These are phyloP conservation scores for Silurus aristotelis DNA, from an alignment of 2,797 vertebrate genomes.

Conservation along the genomic window DNA sequence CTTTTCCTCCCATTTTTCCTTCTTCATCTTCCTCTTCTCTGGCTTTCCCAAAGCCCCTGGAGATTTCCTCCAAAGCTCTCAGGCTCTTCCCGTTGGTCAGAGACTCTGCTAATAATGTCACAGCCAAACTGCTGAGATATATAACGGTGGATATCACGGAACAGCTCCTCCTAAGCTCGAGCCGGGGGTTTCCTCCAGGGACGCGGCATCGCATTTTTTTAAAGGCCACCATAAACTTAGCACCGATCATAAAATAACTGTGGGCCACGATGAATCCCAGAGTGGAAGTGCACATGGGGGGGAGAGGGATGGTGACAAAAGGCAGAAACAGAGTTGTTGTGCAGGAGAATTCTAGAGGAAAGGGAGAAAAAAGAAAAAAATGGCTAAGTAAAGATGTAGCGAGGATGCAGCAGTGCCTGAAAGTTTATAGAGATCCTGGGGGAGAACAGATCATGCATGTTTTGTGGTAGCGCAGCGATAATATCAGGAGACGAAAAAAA, in stretches of 20 bases:
- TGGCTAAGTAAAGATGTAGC: slow-evolving; percentile 62
- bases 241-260: slow-evolving; percentile 71
- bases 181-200: slow-evolving; percentile 63
- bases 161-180: slow-evolving; percentile 57
- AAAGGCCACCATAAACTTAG: slow-evolving; percentile 72
- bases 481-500: slow-evolving; percentile 74
- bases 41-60: slow-evolving; percentile 47
- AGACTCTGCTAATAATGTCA: slow-evolving; percentile 76
- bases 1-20: neutral
- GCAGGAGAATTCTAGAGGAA: slow-evolving; percentile 5
- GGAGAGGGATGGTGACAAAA: slow-evolving; percentile 8
- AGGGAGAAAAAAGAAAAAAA: slow-evolving; percentile 2
- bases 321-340: slow-evolving; percentile 38
- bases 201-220: slow-evolving; percentile 65
- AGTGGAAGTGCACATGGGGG: slow-evolving; percentile 58
- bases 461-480: slow-evolving; percentile 73
- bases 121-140: slow-evolving; percentile 71
- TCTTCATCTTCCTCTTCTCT: slow-evolving; percentile 37
- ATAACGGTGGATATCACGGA: slow-evolving; percentile 67
- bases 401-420: slow-evolving; percentile 57
- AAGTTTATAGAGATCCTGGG: slow-evolving; percentile 65
- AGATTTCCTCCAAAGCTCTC: slow-evolving; percentile 57
- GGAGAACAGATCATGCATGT: slow-evolving; percentile 72
- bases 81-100: slow-evolving; percentile 68
- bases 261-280: slow-evolving; percentile 66